Percentiles rank a stretch among this genome's conserved stretches.
These are phyloP conservation scores for Hippoglossus hippoglossus DNA, from an alignment of 2,797 vertebrate species.

Conservation along the genomic window DNA sequence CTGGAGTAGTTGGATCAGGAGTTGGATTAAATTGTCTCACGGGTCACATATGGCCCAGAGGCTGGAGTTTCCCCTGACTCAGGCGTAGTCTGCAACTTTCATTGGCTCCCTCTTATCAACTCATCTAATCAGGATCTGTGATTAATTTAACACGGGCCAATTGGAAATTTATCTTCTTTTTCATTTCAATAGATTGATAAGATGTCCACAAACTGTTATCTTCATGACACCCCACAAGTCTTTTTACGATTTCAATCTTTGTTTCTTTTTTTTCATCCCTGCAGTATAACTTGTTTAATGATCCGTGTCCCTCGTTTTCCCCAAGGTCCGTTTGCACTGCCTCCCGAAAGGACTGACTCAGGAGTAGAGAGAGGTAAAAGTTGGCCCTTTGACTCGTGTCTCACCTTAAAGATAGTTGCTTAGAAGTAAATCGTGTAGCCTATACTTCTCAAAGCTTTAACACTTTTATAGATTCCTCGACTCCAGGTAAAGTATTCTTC, in stretches of 20 bases:
- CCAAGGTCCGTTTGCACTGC: slow-evolving; percentile 18
- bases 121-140: slow-evolving; percentile 42
- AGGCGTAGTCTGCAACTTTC: slow-evolving; percentile 21
- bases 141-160: slow-evolving; percentile 55
- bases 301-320: slow-evolving; percentile 19
- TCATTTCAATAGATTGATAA: slow-evolving; percentile 57
- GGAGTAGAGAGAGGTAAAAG: neutral
- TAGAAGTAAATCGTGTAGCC: slow-evolving; percentile 22
- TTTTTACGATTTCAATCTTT: slow-evolving; percentile 21
- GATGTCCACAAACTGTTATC: slow-evolving; percentile 36
- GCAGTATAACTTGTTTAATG: slow-evolving; percentile 24
- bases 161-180: slow-evolving; percentile 15
- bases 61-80: neutral
- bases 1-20: too few relatives aligned
- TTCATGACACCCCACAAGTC: neutral
- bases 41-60: too few relatives aligned
- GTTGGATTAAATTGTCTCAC: too few relatives aligned
- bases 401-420: slow-evolving; percentile 25
- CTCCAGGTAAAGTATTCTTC: slow-evolving; percentile 13
- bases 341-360: slow-evolving; percentile 22
- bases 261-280: neutral
- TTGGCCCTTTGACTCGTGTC: slow-evolving; percentile 39
- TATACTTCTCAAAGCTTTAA: slow-evolving; percentile 28
- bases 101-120: slow-evolving; percentile 29
- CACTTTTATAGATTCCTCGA: slow-evolving; percentile 35